phyloP scores from a whole-genome alignment of 2,797 vertebrate genomes.

The Thripadectes ignobilis region DNA sequence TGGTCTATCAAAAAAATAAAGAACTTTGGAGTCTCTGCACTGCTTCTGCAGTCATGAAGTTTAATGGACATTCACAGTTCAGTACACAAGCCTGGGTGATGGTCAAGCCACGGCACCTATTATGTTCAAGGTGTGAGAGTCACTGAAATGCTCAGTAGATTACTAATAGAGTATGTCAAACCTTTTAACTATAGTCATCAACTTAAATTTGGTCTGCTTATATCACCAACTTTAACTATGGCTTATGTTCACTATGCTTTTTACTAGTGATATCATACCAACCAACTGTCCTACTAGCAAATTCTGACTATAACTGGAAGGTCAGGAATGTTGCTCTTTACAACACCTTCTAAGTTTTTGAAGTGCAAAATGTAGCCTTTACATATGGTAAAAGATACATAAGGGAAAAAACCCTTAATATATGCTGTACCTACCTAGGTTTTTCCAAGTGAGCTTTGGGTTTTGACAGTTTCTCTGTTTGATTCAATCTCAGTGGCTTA shows the following conservation, averaged over 20 bases:
- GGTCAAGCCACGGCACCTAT: background rate
- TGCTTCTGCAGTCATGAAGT: background rate
- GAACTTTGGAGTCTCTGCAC: background rate
- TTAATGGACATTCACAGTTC: background rate
- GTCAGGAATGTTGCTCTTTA: background rate
- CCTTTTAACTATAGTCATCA: conserved; percentile 34
- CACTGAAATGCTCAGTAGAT: background rate
- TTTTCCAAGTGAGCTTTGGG: background rate
- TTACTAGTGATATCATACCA: background rate
- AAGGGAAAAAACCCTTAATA: background rate
- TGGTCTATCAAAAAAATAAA: background rate
- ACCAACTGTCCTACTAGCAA: background rate
- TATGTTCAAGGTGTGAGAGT: conserved; percentile 1
- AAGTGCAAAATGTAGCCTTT: background rate
- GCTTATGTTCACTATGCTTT: background rate
- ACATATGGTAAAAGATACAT: background rate
- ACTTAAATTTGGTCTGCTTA: background rate
- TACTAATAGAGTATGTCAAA: conserved; percentile 13
- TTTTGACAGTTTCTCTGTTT: background rate
- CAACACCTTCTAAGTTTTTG: background rate
- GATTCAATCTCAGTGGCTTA: background rate
- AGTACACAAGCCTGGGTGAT: fast-evolving
- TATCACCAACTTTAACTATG: background rate
- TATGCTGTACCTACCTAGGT: background rate
- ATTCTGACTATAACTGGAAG: background rate